phyloP scores from a whole-genome alignment of 2,888 invertebrate species.

The Eurytoma californica region DNA sequence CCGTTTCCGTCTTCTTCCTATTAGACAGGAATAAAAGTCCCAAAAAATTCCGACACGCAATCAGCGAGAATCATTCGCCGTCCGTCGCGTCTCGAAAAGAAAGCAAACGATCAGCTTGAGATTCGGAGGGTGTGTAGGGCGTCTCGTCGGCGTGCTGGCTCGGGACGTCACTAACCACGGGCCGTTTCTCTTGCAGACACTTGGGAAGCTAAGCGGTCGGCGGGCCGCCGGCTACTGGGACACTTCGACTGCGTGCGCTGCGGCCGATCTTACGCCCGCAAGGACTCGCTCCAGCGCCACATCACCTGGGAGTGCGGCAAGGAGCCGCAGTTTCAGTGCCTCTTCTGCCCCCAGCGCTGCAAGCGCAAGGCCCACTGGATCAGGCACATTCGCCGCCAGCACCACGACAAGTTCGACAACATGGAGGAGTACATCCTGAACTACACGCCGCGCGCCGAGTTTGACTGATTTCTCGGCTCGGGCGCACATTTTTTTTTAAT shows the following conservation, averaged over 20 bases:
- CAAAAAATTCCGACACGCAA: too few species aligned
- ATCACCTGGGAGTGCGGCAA: slow-evolving; percentile 77
- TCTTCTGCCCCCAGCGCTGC: slow-evolving; percentile 74
- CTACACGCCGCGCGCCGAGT: slow-evolving; percentile 44
- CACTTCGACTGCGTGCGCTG: slow-evolving; percentile 78
- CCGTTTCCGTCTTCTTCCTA: too few species aligned
- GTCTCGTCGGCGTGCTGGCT: background rate
- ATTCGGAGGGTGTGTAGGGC: too few species aligned
- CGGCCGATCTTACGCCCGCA: slow-evolving; percentile 79
- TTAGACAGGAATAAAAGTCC: too few species aligned
- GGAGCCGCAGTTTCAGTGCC: slow-evolving; percentile 76
- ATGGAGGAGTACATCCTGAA: slow-evolving; percentile 71
- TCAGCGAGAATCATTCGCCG: too few species aligned
- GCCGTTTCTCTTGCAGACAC: slow-evolving; percentile 65
- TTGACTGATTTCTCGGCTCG: slow-evolving; percentile 48
- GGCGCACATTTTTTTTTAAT: background rate
- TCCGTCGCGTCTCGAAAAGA: background rate
- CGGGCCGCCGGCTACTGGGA: slow-evolving; percentile 60
- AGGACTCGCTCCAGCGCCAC: slow-evolving; percentile 79
- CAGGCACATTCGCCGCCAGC: slow-evolving; percentile 77
- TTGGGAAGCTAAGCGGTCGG: slow-evolving; percentile 11
- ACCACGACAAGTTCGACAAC: slow-evolving; percentile 76
- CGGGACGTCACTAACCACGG: slow-evolving; percentile 64
- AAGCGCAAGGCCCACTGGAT: slow-evolving; percentile 76
- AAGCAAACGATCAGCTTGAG: background rate